Conservation (phyloP, 2,888 invertebrate species). For the Caenorhabditis sp. region DNA sequence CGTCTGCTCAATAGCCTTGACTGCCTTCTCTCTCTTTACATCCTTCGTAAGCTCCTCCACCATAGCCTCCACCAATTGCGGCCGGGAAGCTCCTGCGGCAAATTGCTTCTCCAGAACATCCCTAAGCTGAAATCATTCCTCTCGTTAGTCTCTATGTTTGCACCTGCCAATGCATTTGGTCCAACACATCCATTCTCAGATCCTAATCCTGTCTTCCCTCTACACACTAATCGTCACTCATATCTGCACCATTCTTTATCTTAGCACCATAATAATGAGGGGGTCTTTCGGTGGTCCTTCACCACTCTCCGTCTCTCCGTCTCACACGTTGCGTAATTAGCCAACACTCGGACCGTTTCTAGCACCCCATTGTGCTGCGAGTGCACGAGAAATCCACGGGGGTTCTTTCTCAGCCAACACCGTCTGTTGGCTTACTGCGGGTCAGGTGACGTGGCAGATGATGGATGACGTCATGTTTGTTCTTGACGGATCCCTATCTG, state of each 20-base stretch:
- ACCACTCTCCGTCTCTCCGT: neutral
- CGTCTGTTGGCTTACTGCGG: constrained; percentile 48
- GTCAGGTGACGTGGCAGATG: constrained; percentile 48
- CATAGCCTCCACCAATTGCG: constrained; percentile 53
- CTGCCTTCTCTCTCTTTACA: constrained; percentile 49
- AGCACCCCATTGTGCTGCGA: constrained; percentile 39
- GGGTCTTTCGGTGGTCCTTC: constrained; percentile 4
- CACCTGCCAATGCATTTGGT: neutral
- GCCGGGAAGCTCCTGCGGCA: constrained; percentile 33
- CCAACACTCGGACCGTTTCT: constrained; percentile 31
- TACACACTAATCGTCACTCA: constrained; percentile 31
- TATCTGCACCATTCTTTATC: constrained; percentile 30
- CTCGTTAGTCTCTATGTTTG: neutral
- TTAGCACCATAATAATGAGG: constrained; percentile 35
- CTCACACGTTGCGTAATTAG: constrained; percentile 37
- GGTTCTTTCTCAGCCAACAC: neutral
- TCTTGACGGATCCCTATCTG: constrained; percentile 36
- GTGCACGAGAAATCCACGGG: constrained; percentile 38
- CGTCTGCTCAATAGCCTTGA: constrained; percentile 53
- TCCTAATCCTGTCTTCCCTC: constrained; percentile 41
- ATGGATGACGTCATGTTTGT: constrained; percentile 58
- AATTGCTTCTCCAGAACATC: constrained; percentile 35
- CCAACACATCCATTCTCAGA: constrained; percentile 21
- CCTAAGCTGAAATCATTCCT: constrained; percentile 50
- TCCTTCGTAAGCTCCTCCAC: constrained; percentile 56